phyloP scores from a whole-genome alignment of 2,888 invertebrate species.

The Rugalucina vietnamica region DNA sequence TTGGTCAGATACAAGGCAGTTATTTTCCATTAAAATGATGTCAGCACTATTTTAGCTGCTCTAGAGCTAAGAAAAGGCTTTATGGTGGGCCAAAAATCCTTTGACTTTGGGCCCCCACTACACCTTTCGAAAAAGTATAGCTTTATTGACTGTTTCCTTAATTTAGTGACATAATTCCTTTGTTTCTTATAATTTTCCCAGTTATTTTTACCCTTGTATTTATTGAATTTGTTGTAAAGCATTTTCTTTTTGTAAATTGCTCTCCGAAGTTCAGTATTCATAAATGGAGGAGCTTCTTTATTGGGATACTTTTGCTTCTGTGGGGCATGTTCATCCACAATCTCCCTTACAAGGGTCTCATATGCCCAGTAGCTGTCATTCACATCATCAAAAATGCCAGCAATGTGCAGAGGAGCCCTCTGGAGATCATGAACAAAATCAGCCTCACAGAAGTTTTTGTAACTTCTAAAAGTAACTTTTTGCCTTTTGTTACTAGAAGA shows the following conservation, averaged over 20 bases:
- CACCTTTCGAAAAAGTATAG: slow-evolving; percentile 3
- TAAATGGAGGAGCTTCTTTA: background rate
- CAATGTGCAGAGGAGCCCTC: background rate
- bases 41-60: background rate
- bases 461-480: no score
- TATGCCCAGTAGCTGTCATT: slow-evolving; percentile 1
- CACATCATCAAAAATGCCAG: background rate
- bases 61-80: background rate
- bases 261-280: slow-evolving; percentile 6
- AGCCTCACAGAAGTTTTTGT: no score
- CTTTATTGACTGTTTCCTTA: background rate
- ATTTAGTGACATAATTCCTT: slow-evolving; percentile 9
- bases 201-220: slow-evolving; percentile 9
- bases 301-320: slow-evolving; percentile 16
- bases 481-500: no score
- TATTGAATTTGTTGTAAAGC: background rate
- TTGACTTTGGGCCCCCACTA: background rate
- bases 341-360: background rate
- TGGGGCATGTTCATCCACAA: slow-evolving; percentile 36
- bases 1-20: background rate
- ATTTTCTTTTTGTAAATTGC: slow-evolving; percentile 12
- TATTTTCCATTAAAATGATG: background rate
- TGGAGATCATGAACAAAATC: no score
- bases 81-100: slow-evolving; percentile 2
- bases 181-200: slow-evolving; percentile 11